Evolutionary conservation across 1,140 invertebrate genomes (phyloP).

Genomic region (Neodiprion virginianus): DNA sequence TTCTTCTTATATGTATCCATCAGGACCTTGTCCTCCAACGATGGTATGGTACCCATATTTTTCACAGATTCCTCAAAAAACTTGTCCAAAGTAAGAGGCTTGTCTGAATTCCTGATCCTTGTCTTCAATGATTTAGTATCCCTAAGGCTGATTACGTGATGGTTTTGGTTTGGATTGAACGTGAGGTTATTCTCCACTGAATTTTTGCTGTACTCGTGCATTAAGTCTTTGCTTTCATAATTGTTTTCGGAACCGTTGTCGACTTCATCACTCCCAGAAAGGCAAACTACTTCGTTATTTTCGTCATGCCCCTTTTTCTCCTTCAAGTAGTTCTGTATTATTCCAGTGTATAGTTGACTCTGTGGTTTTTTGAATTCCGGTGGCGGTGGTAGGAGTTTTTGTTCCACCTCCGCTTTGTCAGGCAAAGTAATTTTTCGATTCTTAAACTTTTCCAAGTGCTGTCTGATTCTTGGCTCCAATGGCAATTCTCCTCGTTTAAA

Average conservation of each 20-base stretch:
- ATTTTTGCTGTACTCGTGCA: slow-evolving; percentile 24
- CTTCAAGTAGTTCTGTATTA: slow-evolving; percentile 28
- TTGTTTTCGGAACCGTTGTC: slow-evolving; percentile 10
- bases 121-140: background rate
- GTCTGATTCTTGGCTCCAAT: slow-evolving; percentile 59
- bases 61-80: slow-evolving; percentile 26
- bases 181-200: background rate
- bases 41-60: background rate
- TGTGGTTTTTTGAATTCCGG: slow-evolving; percentile 44
- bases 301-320: background rate
- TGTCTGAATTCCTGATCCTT: background rate
- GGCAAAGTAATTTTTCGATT: slow-evolving; percentile 60
- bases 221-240: background rate
- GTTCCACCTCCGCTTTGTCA: slow-evolving; percentile 34
- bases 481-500: slow-evolving; percentile 63
- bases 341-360: slow-evolving; percentile 35
- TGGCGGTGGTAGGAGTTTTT: slow-evolving; percentile 37
- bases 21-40: slow-evolving; percentile 22
- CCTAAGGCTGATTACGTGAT: background rate
- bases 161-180: background rate
- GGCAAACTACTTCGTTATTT: background rate
- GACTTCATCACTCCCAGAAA: slow-evolving; percentile 32
- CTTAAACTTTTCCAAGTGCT: slow-evolving; percentile 73
- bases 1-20: slow-evolving; percentile 20
- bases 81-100: slow-evolving; percentile 24